Evolutionary conservation across 1,140 invertebrate genomes (phyloP), one percentile per base, ranked within the genome.

Genomic region (Neomicropteryx cornuta): DNA sequence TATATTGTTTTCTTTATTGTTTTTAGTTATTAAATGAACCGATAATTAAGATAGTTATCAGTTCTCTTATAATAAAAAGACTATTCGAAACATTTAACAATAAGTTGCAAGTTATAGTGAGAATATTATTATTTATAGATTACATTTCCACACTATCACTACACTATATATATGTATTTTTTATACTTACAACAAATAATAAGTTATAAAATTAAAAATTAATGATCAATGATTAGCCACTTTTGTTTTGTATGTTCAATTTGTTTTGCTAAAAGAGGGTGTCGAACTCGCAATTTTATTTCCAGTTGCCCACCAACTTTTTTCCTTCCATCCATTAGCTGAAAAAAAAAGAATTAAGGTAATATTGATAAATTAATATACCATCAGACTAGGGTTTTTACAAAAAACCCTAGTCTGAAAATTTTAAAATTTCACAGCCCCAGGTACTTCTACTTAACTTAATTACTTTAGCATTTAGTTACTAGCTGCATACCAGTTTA

Each of bases 311-410:
- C 93, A 11, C 91, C 89, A 3, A 83, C 76, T 22, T 81, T 65
- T 49, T 87, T 88, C 11, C 91, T 70, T 1, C 91, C 91, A 49
- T 97, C 90, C 76, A 92, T 83, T 38, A 97, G 53, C 84, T 90
- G 58, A 31, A 70, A 65, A 46, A 53, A 51, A 45, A 55, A 36
- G 36, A 56, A 38, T 11, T 8, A 38, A 6, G 18, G n/a, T 13
- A 14, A 28, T 22, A 16, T 33, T 4, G 8, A 11, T n/a, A 38
- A 38, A 23, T 36, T 36, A 11, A 16, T 11, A 23, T 5, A 20
- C 19, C 13, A 11, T 5, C 5, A 22, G 16, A 23, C 5, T 36
- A 17, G 11, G 13, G 5, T 36, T 23, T 6, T 6, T 17, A 33
- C 16, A 17, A 8, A 8, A 8, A 10, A 14, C 16, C 16, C 23